Conservation (phyloP, 2,113 vertebrate species). For the Promerops cafer region DNA sequence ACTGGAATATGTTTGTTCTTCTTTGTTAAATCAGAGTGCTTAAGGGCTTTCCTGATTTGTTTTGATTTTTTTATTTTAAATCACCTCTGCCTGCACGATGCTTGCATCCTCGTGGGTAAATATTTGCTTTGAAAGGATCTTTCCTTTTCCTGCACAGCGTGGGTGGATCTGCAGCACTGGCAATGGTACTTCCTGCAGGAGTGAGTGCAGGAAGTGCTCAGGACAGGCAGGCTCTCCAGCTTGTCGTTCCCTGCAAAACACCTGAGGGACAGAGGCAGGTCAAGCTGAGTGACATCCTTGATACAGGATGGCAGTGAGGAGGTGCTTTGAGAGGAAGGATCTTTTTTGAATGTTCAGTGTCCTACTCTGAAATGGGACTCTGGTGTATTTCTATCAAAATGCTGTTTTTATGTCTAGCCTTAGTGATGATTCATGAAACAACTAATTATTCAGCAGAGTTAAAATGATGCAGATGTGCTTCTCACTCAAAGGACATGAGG, state of each 20-base stretch:
- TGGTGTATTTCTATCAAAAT: not conserved
- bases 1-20: not conserved
- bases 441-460: not conserved
- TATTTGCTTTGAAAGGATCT: not conserved
- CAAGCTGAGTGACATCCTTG: not conserved
- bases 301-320: not conserved
- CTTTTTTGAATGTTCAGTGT: not conserved
- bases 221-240: not conserved
- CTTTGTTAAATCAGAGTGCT: not conserved
- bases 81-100: not conserved
- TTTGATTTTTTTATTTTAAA: not conserved
- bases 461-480: slow-evolving; percentile 5
- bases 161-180: accelerated
- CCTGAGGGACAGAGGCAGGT: accelerated
- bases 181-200: not conserved
- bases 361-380: not conserved
- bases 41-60: not conserved
- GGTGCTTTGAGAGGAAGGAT: not conserved
- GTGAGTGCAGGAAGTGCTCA: accelerated
- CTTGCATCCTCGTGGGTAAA: not conserved
- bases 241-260: accelerated
- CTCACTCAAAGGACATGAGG: not conserved
- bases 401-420: not conserved
- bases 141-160: not conserved
- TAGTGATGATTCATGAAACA: not conserved